Percentiles rank a stretch among this genome's conserved stretches.
Evolutionary conservation across 35 echinoderm and acorn worm species (phyloP).

Genomic region (Ptychodera flava): DNA sequence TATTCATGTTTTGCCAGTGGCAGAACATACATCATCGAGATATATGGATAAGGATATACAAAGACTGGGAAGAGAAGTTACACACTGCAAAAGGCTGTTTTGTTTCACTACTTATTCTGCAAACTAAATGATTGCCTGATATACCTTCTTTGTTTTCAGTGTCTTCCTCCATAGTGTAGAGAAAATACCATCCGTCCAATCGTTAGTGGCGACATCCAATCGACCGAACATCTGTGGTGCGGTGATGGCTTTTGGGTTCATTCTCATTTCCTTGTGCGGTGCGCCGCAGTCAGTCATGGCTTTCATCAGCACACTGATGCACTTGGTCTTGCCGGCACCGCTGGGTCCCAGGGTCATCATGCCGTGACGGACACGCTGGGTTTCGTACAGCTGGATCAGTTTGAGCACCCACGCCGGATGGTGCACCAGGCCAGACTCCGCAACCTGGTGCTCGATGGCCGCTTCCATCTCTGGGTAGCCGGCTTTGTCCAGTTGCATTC

Average conservation of each 20-base stretch:
- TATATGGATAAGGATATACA: too few species aligned
- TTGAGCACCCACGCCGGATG: constrained; percentile 95
- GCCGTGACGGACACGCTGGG: constrained; percentile 89
- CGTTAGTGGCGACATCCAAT: constrained; percentile 95
- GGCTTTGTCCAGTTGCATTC: constrained; percentile 94
- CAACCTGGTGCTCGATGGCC: constrained; percentile 96
- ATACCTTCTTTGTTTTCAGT: constrained; percentile 95
- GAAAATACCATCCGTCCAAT: constrained; percentile 99
- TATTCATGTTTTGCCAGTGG: too few species aligned
- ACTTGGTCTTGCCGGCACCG: constrained; percentile 97
- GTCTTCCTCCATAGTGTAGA: constrained; percentile 98
- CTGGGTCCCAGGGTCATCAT: constrained; percentile 99
- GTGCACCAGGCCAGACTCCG: constrained; percentile 73
- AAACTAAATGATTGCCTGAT: too few species aligned
- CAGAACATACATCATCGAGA: too few species aligned
- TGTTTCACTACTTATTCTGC: too few species aligned
- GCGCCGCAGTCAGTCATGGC: constrained; percentile 85
- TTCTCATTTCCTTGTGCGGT: constrained; percentile 88
- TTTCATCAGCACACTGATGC: constrained; percentile 84
- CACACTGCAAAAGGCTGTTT: too few species aligned
- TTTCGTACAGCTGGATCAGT: constrained; percentile 94
- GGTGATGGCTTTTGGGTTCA: constrained; percentile 99
- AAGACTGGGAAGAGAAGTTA: too few species aligned
- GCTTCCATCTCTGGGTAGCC: constrained; percentile 93
- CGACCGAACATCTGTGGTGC: constrained; percentile 99